Percentiles rank a stretch among this genome's conserved stretches.
These are phyloP conservation scores for Nibea albiflora DNA, from an alignment of 2,113 vertebrate species.

Conservation along the genomic window DNA sequence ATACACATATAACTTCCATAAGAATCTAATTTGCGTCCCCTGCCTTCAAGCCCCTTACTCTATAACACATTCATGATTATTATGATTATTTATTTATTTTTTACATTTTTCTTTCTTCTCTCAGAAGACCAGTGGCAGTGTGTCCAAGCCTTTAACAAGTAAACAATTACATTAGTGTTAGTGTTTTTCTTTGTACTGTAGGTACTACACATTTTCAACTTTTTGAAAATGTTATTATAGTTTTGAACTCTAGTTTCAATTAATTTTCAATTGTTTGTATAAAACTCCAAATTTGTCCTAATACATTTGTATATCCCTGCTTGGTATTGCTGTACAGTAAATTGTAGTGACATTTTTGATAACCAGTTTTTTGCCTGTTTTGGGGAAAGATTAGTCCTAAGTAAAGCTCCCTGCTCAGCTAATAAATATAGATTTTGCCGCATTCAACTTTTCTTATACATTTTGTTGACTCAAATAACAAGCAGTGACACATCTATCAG, in stretches of 20 bases:
- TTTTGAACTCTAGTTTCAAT: not conserved
- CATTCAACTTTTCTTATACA: not conserved
- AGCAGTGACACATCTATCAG: not conserved
- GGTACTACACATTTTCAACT: not conserved
- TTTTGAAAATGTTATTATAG: not conserved
- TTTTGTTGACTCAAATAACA: not conserved
- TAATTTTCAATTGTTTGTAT: not conserved
- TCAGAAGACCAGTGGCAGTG: not conserved
- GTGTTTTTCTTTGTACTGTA: not conserved
- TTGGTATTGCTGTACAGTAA: not conserved
- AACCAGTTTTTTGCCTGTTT: not conserved
- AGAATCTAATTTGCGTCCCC: constrained; percentile 6
- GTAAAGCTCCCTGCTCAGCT: not conserved
- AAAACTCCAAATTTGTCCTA: not conserved
- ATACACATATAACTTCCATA: constrained; percentile 36
- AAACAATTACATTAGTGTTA: not conserved
- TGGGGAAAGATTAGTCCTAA: not conserved
- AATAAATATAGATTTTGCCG: not conserved
- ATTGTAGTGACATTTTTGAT: not conserved
- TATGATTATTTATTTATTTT: not conserved
- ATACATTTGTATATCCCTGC: not conserved
- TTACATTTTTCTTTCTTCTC: not conserved
- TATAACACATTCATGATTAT: not conserved
- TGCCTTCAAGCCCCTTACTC: not conserved
- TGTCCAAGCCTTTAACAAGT: not conserved